Base-by-base conservation (phyloP, 2,113 vertebrate genomes). In the Cavia aperea region DNA sequence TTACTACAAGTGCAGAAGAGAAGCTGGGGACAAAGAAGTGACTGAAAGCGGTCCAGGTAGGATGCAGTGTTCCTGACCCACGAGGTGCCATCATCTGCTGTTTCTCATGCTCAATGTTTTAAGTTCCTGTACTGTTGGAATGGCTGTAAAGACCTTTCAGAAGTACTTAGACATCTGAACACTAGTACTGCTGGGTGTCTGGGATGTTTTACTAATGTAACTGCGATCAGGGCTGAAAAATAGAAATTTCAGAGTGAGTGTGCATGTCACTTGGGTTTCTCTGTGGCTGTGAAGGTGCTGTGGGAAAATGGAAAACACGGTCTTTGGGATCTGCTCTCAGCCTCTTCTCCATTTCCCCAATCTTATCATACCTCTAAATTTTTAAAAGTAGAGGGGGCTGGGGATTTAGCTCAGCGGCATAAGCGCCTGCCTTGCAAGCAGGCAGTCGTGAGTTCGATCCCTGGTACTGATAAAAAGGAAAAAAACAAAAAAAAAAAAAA, bases 1-100 rank as follows among this genome's bases (percentile, higher is more conserved):
- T 87, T 88, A 46, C 89, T 2, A 21, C 79, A 54, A 95, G 49
- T 16, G 68, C 81, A 81, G 43, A 75, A 65, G 85, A 58, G 46
- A 56, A 89, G 75, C 23, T 19, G 1, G 6, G 43, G 70, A 65
- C 49, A 29, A 33, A 89, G 88, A 75, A 81, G 54, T n/a, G 29
- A 39, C 78, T 1, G 0, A 43, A 70, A 54, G 4, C 10, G 2
- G 6, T 4, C 10, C 11, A 33, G 90, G 11, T 24, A 1, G 70
- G 29, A 49, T 15, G 16, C 8, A 1, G 56, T 54, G 39, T 51
- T 85, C 72, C 75, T 65, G 65, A 19, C 43, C 86, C 58, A 0
- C 12, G 66, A 43, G 31, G 29, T 18, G 7, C 56, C 13, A 31
- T 39, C 12, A 18, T n/a, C 36, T 39, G 58, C 58, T 46, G 11